Percentiles rank a stretch among this genome's conserved stretches.
Evolutionary conservation across 1,140 invertebrate species (phyloP).

Genomic region (Himalopsyche phryganea): DNA sequence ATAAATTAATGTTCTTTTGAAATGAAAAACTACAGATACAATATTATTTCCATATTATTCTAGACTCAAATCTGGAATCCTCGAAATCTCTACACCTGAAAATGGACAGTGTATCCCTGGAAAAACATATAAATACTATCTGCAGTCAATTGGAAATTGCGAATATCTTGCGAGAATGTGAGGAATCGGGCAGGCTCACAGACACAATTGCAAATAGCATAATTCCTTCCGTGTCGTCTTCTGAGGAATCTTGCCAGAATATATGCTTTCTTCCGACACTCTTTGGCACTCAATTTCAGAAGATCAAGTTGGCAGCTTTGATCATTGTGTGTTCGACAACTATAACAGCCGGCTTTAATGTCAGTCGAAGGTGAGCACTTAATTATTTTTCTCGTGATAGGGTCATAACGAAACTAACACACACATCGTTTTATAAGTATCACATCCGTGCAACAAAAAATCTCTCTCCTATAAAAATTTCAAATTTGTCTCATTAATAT

Average conservation of each 20-base stretch:
- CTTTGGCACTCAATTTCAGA: constrained; percentile 63
- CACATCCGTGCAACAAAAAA: too few relatives aligned
- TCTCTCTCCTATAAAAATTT: too few relatives aligned
- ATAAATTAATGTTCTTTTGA: too few relatives aligned
- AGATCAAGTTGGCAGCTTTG: constrained; percentile 62
- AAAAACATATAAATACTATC: constrained; percentile 69
- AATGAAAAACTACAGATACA: too few relatives aligned
- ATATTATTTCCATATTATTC: too few relatives aligned
- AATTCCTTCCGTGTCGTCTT: constrained; percentile 35
- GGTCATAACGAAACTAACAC: too few relatives aligned
- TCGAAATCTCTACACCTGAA: constrained; percentile 58
- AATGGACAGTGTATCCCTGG: constrained; percentile 62
- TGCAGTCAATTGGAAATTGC: constrained; percentile 64
- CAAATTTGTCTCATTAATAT: too few relatives aligned
- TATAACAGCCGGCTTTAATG: constrained; percentile 64
- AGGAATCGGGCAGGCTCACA: constrained; percentile 48
- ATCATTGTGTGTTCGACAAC: constrained; percentile 61
- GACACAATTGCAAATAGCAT: constrained; percentile 42
- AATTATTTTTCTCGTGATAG: too few relatives aligned
- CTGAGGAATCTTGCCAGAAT: constrained; percentile 41
- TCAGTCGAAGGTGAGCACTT: constrained; percentile 64
- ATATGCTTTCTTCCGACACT: constrained; percentile 59
- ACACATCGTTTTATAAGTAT: too few relatives aligned
- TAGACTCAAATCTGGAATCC: constrained; percentile 33
- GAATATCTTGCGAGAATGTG: constrained; percentile 62